Evolutionary conservation across 2,888 invertebrate genomes (phyloP).

Genomic region (Cyrtodaria siliqua): DNA sequence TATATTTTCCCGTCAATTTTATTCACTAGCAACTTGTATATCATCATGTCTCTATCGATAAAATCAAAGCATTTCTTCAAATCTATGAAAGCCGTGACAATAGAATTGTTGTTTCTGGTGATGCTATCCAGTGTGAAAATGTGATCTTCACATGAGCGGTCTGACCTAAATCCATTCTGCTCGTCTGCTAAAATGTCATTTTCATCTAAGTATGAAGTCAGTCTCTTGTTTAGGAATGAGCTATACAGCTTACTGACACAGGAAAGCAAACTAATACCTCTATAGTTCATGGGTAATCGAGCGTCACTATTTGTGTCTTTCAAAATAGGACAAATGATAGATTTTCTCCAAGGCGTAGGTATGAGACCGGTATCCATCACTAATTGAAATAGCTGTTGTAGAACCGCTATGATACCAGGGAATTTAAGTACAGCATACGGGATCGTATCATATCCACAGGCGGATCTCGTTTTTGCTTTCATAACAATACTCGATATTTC

Average conservation of each 20-base stretch:
- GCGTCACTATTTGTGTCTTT: conserved; percentile 28
- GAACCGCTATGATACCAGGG: conserved; percentile 11
- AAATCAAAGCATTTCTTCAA: conserved; percentile 20
- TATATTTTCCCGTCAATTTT: conserved; percentile 25
- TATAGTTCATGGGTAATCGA: conserved; percentile 46
- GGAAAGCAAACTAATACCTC: conserved; percentile 36
- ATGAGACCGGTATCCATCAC: conserved; percentile 29
- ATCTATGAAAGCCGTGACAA: conserved; percentile 27
- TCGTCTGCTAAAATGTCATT: conserved; percentile 28
- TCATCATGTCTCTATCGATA: conserved; percentile 5
- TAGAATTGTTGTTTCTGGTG: conserved; percentile 1
- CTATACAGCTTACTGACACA: conserved; percentile 23
- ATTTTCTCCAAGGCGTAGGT: conserved; percentile 38
- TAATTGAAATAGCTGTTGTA: conserved; percentile 31
- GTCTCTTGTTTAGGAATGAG: conserved; percentile 21
- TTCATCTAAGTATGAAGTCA: conserved; percentile 10
- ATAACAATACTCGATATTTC: conserved; percentile 7
- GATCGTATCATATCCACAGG: conserved; percentile 18
- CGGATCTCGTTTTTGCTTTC: conserved; percentile 4
- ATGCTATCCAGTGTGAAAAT: conserved; percentile 27
- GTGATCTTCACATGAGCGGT: too few relatives aligned
- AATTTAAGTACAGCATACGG: conserved; percentile 25
- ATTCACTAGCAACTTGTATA: conserved; percentile 16
- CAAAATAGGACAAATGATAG: conserved; percentile 33
- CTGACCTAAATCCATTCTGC: conserved; percentile 41